Conservation (phyloP, 2,888 invertebrate genomes). For the Ophraella communa region DNA sequence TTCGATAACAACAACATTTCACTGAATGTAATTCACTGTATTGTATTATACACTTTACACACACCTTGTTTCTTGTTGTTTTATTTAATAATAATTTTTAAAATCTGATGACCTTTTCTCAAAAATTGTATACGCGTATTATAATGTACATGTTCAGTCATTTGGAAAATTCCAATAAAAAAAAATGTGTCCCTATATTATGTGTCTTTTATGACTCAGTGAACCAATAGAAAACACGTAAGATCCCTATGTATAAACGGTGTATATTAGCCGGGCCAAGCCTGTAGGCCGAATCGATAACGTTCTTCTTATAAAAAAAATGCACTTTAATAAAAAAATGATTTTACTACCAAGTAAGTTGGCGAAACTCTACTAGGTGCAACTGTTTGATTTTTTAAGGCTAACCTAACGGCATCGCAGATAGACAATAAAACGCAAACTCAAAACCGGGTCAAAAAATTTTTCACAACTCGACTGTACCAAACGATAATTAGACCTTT, state of each 20-base stretch:
- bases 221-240: constrained; percentile 62
- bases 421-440: constrained; percentile 52
- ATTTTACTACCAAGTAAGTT: no score
- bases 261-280: constrained; percentile 61
- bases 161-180: constrained; percentile 70
- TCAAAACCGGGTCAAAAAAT: constrained; percentile 61
- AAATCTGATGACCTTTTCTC: constrained; percentile 52
- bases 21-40: constrained; percentile 37
- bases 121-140: constrained; percentile 59
- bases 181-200: constrained; percentile 59
- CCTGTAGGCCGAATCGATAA: constrained; percentile 62
- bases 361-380: no score
- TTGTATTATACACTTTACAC: no score
- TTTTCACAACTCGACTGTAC: constrained; percentile 54
- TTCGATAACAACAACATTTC: constrained; percentile 44
- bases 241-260: constrained; percentile 61
- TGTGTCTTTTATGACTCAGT: constrained; percentile 61
- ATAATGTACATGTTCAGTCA: constrained; percentile 63
- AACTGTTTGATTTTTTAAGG: constrained; percentile 51
- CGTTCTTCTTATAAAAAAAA: constrained; percentile 59
- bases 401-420: constrained; percentile 57
- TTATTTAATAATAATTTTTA: constrained; percentile 36
- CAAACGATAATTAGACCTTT: constrained; percentile 57
- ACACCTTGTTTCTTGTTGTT: constrained; percentile 40
- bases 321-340: constrained; percentile 53